Conservation (phyloP, 2,888 invertebrate genomes). For the Ophion ellenae region DNA sequence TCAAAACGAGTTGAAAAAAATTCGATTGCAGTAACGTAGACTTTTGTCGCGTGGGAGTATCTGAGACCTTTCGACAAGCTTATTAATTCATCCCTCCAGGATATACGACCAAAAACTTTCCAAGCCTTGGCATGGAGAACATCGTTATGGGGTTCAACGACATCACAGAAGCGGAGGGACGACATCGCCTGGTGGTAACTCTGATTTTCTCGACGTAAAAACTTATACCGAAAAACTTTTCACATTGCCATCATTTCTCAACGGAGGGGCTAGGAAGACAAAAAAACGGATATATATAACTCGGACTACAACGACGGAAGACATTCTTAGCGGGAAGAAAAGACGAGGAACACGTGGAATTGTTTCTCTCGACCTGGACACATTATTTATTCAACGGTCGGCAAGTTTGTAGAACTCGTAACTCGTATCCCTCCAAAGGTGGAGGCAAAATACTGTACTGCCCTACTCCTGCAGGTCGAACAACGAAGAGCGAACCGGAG, state of each 20-base stretch:
- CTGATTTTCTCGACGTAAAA: slow-evolving; percentile 22
- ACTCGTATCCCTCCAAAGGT: slow-evolving; percentile 35
- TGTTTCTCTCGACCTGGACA: slow-evolving; percentile 31
- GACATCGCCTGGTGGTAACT: not conserved
- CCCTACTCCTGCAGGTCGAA: slow-evolving; percentile 2
- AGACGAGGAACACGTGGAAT: slow-evolving; percentile 21
- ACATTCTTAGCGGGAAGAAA: slow-evolving; percentile 22
- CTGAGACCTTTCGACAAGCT: slow-evolving; percentile 53
- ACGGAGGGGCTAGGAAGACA: not conserved
- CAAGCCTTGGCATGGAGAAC: slow-evolving; percentile 1
- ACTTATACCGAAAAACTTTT: slow-evolving; percentile 37
- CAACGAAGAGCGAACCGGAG: slow-evolving; percentile 29
- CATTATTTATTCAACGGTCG: slow-evolving; percentile 59
- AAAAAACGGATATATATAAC: slow-evolving; percentile 15
- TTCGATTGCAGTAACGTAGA: not conserved
- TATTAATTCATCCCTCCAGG: slow-evolving; percentile 51
- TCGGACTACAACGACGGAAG: slow-evolving; percentile 5
- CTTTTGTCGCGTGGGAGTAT: slow-evolving; percentile 23
- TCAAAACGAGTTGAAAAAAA: not conserved
- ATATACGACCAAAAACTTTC: slow-evolving; percentile 47
- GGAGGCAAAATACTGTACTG: slow-evolving; percentile 10
- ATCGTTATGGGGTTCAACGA: slow-evolving; percentile 51
- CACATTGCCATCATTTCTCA: slow-evolving; percentile 15
- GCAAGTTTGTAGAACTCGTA: slow-evolving; percentile 56
- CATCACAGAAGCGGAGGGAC: not conserved